These are phyloP conservation scores for Pitta sordida DNA, from an alignment of 2,113 vertebrate species.

Conservation along the genomic window DNA sequence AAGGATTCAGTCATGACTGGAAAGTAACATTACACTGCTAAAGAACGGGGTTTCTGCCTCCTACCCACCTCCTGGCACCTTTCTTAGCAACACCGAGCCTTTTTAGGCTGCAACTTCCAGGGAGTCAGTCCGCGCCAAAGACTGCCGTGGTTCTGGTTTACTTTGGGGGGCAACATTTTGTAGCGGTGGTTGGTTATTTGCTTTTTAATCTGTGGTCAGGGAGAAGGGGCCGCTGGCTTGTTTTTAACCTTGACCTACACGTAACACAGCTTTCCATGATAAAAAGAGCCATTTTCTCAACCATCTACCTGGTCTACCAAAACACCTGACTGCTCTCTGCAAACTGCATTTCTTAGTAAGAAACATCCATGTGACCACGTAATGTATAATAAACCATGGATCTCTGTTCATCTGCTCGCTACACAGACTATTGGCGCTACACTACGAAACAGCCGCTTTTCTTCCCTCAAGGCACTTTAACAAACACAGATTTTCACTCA, in stretches of 20 bases:
- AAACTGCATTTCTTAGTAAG: background rate
- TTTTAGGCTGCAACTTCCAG: background rate
- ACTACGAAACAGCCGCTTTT: rapidly evolving
- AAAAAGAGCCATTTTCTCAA: background rate
- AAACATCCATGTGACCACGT: background rate
- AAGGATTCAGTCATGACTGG: rapidly evolving
- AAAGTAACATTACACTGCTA: rapidly evolving
- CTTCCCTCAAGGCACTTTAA: background rate
- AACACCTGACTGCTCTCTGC: rapidly evolving
- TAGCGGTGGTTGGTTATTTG: too few relatives aligned
- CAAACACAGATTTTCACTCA: rapidly evolving
- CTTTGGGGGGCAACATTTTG: rapidly evolving
- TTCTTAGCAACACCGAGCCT: background rate
- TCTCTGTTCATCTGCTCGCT: background rate
- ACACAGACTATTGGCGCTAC: rapidly evolving
- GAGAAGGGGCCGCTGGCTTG: background rate
- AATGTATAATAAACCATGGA: background rate
- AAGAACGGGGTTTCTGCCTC: background rate
- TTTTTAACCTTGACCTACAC: background rate
- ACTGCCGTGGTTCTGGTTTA: background rate
- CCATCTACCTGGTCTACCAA: background rate
- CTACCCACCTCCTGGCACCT: background rate
- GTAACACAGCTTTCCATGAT: rapidly evolving
- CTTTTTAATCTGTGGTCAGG: background rate
- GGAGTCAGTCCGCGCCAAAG: background rate